Evolutionary conservation across 2,797 vertebrate genomes (phyloP).

Genomic region (Typhlichthys subterraneus): DNA sequence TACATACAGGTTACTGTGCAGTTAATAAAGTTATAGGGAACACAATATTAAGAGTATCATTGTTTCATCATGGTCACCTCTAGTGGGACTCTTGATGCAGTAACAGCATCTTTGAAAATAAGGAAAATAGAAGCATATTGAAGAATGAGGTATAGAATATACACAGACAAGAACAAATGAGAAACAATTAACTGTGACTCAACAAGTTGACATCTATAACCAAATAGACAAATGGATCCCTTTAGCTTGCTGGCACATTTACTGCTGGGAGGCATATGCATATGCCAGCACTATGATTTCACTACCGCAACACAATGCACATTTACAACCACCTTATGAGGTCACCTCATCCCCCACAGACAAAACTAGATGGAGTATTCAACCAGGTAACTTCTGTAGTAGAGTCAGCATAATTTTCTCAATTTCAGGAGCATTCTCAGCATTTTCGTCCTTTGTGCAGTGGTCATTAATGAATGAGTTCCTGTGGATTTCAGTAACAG

Average conservation of each 20-base stretch:
- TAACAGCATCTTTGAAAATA: not conserved
- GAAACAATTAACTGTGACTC: conserved; percentile 30
- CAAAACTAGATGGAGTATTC: conserved; percentile 28
- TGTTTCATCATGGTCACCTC: conserved; percentile 1
- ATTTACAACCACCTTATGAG: conserved; percentile 27
- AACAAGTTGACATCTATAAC: conserved; percentile 32
- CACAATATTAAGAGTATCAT: not conserved
- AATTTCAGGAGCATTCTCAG: conserved; percentile 29
- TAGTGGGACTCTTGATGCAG: conserved; percentile 3
- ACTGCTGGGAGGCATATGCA: conserved; percentile 22
- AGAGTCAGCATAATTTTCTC: conserved; percentile 33
- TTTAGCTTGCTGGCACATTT: conserved; percentile 26
- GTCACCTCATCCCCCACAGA: conserved; percentile 14
- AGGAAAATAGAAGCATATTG: not conserved
- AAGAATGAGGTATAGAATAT: conserved; percentile 23
- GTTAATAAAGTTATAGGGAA: not conserved
- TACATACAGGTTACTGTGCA: not conserved
- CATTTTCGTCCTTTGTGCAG: conserved; percentile 21
- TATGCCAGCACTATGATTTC: conserved; percentile 42
- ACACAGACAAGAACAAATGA: conserved; percentile 36
- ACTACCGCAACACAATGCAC: conserved; percentile 4
- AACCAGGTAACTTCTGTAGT: conserved; percentile 24
- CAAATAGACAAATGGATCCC: conserved; percentile 35
- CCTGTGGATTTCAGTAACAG: conserved; percentile 40
- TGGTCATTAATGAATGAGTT: conserved; percentile 59